Base-by-base conservation (phyloP, 2,888 invertebrate genomes). In the Idaea straminata region DNA sequence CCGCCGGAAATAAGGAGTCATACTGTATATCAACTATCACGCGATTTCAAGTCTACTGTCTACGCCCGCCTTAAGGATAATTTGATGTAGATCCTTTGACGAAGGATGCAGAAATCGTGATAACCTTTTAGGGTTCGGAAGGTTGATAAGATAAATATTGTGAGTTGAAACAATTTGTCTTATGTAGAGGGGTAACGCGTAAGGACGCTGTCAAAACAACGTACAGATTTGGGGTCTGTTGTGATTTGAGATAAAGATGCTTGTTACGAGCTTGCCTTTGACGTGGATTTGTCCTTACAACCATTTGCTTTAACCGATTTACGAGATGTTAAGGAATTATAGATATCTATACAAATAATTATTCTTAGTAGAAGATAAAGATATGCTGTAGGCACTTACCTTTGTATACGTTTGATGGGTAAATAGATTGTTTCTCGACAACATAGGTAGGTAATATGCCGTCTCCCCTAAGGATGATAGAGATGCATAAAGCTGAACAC, bases 21-120 rank as follows among this genome's bases (percentile, higher is more conserved):
- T 36, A 36, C 6, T 36, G 4, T 13, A 3, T 47, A 47, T 13
- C 36, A 10, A 47, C 47, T 47, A 47, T 47, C 47, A 13, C 13
- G 0, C 47, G 47, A 47, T 47, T 47, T 47, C 0, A 47, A 47
- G 7, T 13, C 13, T 0, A 13, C 4, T 5, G 7, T 4, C 13
- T 47, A 13, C 13, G 47, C 0, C 13, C 7, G 47, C 13, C 13
- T 13, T 47, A 47, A 5, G 47, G 47, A 47, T 47, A 47, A 47
- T 68, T 70, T 68, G 67, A 69, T 68, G 64, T 63, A 66, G 66
- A 66, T 63, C 66, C 47, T 5, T 59, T 70, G 69, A 72, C 70
- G 69, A 68, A 72, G 70, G 72, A 70, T 66, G 66, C 61, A 61
- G 38, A 61, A 61, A 69, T 70, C 65, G 64, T 62, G 72, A 70